These are phyloP conservation scores for Thaumetopoea pityocampa DNA, from an alignment of 1,140 invertebrate species.

Conservation along the genomic window DNA sequence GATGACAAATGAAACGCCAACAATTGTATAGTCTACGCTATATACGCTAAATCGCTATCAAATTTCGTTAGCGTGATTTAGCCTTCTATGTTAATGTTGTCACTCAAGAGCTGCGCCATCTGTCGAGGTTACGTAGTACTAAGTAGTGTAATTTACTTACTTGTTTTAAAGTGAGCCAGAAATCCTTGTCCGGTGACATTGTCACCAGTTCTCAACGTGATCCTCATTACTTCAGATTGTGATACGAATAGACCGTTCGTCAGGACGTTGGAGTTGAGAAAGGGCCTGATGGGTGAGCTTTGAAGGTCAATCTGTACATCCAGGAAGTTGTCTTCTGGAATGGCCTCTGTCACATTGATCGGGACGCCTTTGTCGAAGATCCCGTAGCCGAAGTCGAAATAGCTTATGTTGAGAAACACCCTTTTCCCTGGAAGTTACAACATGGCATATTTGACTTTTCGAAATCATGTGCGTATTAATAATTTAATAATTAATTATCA, in stretches of 20 bases:
- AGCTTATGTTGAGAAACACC: slow-evolving; percentile 81
- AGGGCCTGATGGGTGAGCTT: slow-evolving; percentile 70
- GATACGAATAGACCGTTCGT: slow-evolving; percentile 80
- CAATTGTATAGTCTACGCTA: no score
- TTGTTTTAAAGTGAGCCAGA: slow-evolving; percentile 77
- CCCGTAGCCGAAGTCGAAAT: slow-evolving; percentile 76
- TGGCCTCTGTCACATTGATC: slow-evolving; percentile 35
- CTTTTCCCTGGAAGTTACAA: slow-evolving; percentile 68
- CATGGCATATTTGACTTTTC: no score
- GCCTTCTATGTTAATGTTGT: no score
- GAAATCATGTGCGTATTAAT: no score
- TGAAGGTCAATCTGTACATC: slow-evolving; percentile 76
- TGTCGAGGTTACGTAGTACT: background rate
- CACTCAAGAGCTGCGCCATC: background rate
- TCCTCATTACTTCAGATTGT: slow-evolving; percentile 72
- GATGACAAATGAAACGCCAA: no score
- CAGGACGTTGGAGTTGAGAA: slow-evolving; percentile 61
- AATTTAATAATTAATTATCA: slow-evolving; percentile 4
- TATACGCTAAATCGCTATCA: no score
- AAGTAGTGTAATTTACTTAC: slow-evolving; percentile 43
- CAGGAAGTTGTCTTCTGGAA: slow-evolving; percentile 67
- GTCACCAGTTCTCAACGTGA: slow-evolving; percentile 77
- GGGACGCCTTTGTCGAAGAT: slow-evolving; percentile 51
- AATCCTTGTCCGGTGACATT: slow-evolving; percentile 78
- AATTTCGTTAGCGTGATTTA: no score